Conservation (phyloP, 2,797 vertebrate genomes). For the Phalanger gymnotis region DNA sequence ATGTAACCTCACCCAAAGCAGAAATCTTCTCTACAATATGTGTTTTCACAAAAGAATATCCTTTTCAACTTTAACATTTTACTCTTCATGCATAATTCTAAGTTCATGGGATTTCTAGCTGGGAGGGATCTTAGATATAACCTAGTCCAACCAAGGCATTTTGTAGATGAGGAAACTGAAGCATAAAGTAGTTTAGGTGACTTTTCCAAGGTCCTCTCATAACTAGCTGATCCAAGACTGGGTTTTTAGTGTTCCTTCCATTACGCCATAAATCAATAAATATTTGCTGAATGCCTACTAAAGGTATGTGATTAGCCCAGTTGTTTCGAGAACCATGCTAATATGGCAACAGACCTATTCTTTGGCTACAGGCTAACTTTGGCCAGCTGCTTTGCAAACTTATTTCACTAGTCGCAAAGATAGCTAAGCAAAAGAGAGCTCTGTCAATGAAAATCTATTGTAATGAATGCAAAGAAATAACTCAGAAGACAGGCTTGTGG, state of each 20-base stretch:
- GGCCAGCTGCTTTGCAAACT: not conserved
- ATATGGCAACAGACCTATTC: slow-evolving; percentile 17
- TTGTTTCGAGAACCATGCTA: not conserved
- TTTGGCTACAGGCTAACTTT: not conserved
- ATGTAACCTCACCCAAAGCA: not conserved
- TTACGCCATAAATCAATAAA: not conserved
- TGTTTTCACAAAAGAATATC: not conserved
- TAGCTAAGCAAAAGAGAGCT: not conserved
- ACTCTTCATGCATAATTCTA: not conserved
- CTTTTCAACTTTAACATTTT: not conserved
- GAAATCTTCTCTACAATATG: not conserved
- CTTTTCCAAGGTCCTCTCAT: not conserved
- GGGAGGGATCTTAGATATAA: not conserved
- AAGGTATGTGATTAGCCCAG: not conserved
- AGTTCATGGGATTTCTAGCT: not conserved
- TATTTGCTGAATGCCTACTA: not conserved
- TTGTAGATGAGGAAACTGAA: not conserved
- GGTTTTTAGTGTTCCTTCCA: not conserved
- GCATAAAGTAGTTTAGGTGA: too few species aligned
- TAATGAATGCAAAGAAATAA: not conserved
- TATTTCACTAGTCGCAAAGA: not conserved
- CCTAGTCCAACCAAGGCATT: not conserved
- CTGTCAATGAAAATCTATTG: not conserved
- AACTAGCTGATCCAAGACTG: not conserved
- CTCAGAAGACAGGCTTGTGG: not conserved